phyloP scores from a whole-genome alignment of 2,113 vertebrate genomes.

The Dicrurus megarhynchus region DNA sequence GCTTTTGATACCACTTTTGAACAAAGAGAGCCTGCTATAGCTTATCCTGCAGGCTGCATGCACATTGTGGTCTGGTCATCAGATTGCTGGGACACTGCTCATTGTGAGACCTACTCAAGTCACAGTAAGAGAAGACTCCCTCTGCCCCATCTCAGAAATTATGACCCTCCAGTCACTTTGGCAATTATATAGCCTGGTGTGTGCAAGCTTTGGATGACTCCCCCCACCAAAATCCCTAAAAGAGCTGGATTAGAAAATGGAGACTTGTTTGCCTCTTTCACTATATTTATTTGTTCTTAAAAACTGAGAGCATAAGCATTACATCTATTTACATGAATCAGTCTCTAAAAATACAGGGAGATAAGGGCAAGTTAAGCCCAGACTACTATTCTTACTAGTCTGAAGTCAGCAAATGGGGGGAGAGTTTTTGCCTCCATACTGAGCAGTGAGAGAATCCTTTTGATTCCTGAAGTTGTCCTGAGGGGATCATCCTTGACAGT shows the following conservation, averaged over 20 bases:
- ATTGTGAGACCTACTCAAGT: background rate
- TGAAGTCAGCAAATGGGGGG: background rate
- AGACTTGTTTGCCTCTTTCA: background rate
- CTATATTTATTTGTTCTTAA: background rate
- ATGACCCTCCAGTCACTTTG: background rate
- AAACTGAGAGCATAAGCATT: background rate
- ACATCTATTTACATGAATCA: background rate
- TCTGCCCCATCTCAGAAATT: background rate
- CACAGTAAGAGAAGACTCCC: background rate
- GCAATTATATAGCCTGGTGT: background rate
- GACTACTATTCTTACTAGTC: background rate
- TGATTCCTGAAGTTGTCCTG: background rate
- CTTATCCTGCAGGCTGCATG: accelerated
- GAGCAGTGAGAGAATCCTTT: background rate
- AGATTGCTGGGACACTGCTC: accelerated
- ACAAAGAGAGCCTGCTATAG: background rate
- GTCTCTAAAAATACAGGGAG: background rate
- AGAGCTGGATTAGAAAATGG: background rate
- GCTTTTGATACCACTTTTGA: background rate
- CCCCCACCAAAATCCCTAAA: background rate
- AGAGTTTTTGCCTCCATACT: background rate
- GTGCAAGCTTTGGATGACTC: background rate
- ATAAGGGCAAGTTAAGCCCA: background rate
- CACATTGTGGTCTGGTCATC: accelerated
- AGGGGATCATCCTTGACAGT: background rate